Evolutionary conservation across 1,140 invertebrate genomes (phyloP).

Genomic region (Drosophila pseudoananassae): DNA sequence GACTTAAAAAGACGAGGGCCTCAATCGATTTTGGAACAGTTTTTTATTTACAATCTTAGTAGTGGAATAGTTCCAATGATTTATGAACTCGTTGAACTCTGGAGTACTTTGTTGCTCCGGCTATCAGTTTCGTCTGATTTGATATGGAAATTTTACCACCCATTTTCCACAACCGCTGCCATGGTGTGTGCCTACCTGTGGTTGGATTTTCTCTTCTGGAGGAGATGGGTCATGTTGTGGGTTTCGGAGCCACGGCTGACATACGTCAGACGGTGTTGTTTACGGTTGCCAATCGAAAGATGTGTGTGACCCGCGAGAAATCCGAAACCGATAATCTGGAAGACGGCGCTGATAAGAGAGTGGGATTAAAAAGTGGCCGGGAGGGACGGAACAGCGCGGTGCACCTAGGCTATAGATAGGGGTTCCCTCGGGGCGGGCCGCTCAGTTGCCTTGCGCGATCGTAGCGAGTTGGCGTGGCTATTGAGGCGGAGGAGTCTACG

Average conservation of each 20-base stretch:
- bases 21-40: too few species aligned
- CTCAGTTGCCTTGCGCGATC: conserved; percentile 70
- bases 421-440: not conserved
- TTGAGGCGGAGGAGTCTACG: conserved; percentile 16
- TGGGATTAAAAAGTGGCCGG: conserved; percentile 32
- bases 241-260: not conserved
- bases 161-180: conserved; percentile 9
- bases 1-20: too few species aligned
- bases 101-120: conserved; percentile 3
- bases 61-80: conserved; percentile 4
- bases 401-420: conserved; percentile 66
- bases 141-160: conserved; percentile 40
- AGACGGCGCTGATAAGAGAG: conserved; percentile 54
- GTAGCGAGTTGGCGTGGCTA: conserved; percentile 50
- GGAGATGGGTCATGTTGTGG: conserved; percentile 24
- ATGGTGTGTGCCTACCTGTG: not conserved
- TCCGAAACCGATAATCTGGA: conserved; percentile 61
- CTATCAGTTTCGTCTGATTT: conserved; percentile 19
- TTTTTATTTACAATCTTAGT: too few species aligned
- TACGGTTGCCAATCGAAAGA: conserved; percentile 40
- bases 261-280: conserved; percentile 47
- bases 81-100: conserved; percentile 22
- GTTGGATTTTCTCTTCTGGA: conserved; percentile 36
- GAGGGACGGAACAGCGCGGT: conserved; percentile 12
- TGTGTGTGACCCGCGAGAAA: conserved; percentile 62